phyloP scores from a whole-genome alignment of 2,888 invertebrate genomes.

The Agapostemon virescens region DNA sequence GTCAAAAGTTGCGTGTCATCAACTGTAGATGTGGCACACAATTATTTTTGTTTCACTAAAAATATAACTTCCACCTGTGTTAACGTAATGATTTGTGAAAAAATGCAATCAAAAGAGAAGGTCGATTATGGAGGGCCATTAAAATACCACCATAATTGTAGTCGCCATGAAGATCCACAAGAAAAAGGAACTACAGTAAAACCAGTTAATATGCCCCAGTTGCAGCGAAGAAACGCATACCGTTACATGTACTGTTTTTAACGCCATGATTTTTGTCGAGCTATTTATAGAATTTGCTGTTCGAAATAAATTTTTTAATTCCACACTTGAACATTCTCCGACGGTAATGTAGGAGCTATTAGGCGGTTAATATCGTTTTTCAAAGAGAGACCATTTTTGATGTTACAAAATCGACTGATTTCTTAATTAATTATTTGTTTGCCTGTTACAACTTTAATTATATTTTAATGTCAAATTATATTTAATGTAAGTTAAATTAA shows the following conservation, averaged over 20 bases:
- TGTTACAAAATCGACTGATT: neutral
- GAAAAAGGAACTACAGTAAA: constrained; percentile 40
- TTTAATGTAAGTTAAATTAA: too few relatives aligned
- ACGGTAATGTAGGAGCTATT: neutral
- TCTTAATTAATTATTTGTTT: neutral
- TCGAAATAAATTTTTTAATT: neutral
- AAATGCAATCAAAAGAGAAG: neutral
- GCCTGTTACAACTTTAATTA: too few relatives aligned
- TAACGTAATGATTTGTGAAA: neutral
- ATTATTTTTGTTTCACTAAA: neutral
- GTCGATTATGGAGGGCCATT: neutral
- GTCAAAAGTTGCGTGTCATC: neutral
- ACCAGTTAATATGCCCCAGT: constrained; percentile 55
- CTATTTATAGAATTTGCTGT: constrained; percentile 15
- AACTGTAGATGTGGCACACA: neutral
- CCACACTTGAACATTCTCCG: neutral
- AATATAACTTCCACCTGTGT: neutral
- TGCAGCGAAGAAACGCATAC: constrained; percentile 42
- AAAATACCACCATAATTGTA: constrained; percentile 40
- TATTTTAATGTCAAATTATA: too few relatives aligned
- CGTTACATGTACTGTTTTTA: constrained; percentile 32
- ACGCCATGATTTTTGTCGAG: constrained; percentile 1
- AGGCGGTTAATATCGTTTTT: neutral
- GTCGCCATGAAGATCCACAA: constrained; percentile 26
- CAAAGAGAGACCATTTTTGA: neutral